These are phyloP conservation scores for Platysteira castanea DNA, from an alignment of 2,113 vertebrate species.

Conservation along the genomic window DNA sequence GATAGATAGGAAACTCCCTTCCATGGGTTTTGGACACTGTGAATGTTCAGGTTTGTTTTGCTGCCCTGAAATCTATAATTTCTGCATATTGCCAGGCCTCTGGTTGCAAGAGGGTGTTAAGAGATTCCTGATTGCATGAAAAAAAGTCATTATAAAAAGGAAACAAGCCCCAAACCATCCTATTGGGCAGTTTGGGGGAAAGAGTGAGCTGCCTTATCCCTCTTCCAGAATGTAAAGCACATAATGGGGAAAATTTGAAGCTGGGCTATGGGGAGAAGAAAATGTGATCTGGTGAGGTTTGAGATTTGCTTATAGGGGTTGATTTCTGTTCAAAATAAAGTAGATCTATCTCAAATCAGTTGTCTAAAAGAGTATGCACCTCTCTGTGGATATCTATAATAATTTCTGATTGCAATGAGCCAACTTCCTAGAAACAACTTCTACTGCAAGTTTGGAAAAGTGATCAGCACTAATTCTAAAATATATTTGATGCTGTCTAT, in stretches of 20 bases:
- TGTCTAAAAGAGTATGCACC: background rate
- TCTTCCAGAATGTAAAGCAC: background rate
- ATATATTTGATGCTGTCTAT: background rate
- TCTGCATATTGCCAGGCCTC: background rate
- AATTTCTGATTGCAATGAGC: background rate
- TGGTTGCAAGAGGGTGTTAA: background rate
- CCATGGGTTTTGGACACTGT: rapidly evolving
- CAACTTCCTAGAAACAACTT: background rate
- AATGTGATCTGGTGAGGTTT: background rate
- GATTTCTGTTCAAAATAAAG: background rate
- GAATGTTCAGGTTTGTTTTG: rapidly evolving
- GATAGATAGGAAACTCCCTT: rapidly evolving
- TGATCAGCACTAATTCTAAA: background rate
- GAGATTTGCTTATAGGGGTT: background rate
- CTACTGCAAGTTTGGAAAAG: background rate
- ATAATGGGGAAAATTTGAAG: background rate
- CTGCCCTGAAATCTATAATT: background rate
- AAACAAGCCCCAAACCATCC: background rate
- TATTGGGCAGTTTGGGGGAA: background rate
- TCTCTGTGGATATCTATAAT: background rate
- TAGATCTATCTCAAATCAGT: background rate
- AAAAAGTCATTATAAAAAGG: background rate
- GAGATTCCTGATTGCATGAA: background rate
- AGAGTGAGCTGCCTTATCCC: background rate
- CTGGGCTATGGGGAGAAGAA: background rate